A percentile compares a stretch with the other conserved stretches of the same genome.
phyloP scores from a whole-genome alignment of 2,797 vertebrate species.

The Mionectes olivaceus region DNA sequence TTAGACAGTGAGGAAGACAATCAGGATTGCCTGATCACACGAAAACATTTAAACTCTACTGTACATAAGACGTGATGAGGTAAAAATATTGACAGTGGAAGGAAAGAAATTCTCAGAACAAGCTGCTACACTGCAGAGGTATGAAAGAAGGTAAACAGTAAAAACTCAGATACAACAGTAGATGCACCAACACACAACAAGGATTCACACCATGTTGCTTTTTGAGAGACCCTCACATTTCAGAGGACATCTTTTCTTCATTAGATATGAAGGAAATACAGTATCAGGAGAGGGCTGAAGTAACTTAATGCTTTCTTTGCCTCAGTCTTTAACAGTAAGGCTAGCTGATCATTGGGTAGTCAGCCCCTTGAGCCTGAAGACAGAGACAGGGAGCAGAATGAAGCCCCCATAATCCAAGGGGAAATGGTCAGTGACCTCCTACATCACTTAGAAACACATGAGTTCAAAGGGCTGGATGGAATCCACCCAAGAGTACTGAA shows the following conservation, averaged over 20 bases:
- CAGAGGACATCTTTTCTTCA: neutral
- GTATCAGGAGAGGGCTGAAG: neutral
- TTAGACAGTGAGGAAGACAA: neutral
- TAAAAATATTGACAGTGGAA: neutral
- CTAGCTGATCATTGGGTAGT: neutral
- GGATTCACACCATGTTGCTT: neutral
- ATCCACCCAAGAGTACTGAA: neutral
- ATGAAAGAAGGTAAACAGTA: neutral
- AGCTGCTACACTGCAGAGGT: neutral
- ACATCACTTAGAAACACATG: neutral
- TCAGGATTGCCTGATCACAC: neutral
- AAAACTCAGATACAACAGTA: neutral
- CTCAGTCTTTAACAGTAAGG: neutral
- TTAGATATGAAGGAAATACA: neutral
- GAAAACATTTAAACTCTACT: neutral
- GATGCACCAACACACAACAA: neutral
- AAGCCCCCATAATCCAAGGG: neutral
- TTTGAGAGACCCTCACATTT: neutral
- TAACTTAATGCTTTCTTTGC: neutral
- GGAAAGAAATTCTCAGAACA: neutral
- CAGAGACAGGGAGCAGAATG: neutral
- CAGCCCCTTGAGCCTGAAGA: neutral
- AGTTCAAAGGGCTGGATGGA: neutral
- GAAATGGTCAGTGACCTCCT: neutral
- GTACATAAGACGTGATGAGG: neutral